Conservation (phyloP, 2,888 invertebrate species). For the Trachelus troglodyta region DNA sequence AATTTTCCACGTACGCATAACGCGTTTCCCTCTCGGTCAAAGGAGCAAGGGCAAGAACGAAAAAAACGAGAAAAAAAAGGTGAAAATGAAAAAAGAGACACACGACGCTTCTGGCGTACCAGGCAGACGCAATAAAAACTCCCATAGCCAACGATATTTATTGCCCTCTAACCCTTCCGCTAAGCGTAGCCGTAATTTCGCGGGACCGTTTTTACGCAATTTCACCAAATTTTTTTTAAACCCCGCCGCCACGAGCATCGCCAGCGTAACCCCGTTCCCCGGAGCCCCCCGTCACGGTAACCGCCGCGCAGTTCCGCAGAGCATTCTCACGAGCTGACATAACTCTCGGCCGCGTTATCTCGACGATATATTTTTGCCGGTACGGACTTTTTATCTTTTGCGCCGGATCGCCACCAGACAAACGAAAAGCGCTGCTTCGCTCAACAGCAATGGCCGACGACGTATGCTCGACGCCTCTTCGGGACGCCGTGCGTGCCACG, state of each 20-base stretch:
- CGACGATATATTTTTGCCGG: constrained; percentile 49
- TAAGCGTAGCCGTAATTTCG: constrained; percentile 6
- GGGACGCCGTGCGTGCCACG: not conserved
- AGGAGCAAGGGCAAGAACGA: not conserved
- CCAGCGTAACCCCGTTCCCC: not conserved
- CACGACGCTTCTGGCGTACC: not conserved
- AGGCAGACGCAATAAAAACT: constrained; percentile 36
- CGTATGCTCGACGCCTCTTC: constrained; percentile 2
- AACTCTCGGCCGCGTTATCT: constrained; percentile 46
- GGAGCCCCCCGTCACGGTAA: constrained; percentile 16
- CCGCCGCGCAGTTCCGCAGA: constrained; percentile 18
- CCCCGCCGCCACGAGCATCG: not conserved
- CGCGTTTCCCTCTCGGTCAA: not conserved
- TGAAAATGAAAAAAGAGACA: not conserved
- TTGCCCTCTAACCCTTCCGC: constrained; percentile 30
- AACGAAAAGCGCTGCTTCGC: constrained; percentile 28
- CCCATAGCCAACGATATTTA: constrained; percentile 44
- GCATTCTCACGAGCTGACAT: constrained; percentile 33
- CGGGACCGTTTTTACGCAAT: constrained; percentile 33
- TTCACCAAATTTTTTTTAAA: constrained; percentile 38
- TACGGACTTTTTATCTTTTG: constrained; percentile 40
- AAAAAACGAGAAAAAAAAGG: not conserved
- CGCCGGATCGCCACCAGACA: constrained; percentile 28
- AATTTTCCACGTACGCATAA: not conserved
- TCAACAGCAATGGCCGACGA: constrained; percentile 30